These are phyloP conservation scores for Mustela nigripes DNA, from an alignment of 2,113 vertebrate genomes.

Conservation along the genomic window DNA sequence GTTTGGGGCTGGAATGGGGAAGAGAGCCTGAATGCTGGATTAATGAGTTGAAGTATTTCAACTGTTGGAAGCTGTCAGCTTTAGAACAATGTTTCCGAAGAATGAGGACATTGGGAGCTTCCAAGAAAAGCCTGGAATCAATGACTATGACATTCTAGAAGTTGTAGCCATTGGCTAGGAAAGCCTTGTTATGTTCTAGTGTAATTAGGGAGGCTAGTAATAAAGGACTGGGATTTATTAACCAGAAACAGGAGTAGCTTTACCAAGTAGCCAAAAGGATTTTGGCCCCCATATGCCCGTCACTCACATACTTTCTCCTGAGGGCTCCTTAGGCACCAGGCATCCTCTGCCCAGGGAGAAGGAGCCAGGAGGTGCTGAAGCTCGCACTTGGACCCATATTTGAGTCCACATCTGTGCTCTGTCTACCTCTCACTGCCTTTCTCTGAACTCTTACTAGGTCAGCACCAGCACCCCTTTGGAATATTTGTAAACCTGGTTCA, in stretches of 20 bases:
- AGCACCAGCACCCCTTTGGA: not conserved
- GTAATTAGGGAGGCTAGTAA: not conserved
- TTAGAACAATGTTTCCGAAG: not conserved
- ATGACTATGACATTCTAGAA: not conserved
- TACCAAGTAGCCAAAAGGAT: not conserved
- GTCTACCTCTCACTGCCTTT: not conserved
- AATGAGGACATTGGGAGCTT: not conserved
- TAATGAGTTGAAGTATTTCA: not conserved
- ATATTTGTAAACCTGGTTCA: not conserved
- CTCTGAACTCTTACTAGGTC: not conserved
- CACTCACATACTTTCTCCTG: not conserved
- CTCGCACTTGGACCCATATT: not conserved
- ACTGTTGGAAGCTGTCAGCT: not conserved
- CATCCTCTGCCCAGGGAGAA: not conserved
- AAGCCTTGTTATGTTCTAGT: not conserved
- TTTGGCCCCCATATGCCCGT: not conserved
- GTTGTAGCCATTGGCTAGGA: not conserved
- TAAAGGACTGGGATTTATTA: not conserved
- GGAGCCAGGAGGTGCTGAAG: not conserved
- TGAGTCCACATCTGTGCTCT: not conserved
- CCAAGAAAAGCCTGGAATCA: not conserved
- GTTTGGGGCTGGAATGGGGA: not conserved
- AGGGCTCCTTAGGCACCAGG: not conserved
- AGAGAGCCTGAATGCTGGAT: not conserved
- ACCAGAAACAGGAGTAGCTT: not conserved